Conservation (phyloP, 2,113 vertebrate genomes). For the Cinclus mexicanus region DNA sequence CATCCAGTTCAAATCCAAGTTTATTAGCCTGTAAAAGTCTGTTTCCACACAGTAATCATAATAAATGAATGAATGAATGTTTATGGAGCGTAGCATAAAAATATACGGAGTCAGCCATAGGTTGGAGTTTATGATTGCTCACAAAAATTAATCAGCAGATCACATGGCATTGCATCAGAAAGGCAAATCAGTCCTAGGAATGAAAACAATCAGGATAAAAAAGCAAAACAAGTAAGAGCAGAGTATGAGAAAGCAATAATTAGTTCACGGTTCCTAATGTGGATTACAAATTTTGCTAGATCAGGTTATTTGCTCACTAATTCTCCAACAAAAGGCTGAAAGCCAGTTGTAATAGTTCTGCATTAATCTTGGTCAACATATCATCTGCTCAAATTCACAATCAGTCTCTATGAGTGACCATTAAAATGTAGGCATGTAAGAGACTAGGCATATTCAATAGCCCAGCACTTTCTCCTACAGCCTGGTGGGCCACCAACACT, state of each 20-base stretch:
- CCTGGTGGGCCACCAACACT: background rate
- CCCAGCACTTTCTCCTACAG: background rate
- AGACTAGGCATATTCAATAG: background rate
- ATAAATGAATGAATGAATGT: slow-evolving; percentile 56
- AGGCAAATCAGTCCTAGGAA: slow-evolving; percentile 64
- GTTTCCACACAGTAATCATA: slow-evolving; percentile 60
- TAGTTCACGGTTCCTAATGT: slow-evolving; percentile 39
- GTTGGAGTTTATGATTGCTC: slow-evolving; percentile 37
- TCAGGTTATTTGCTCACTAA: slow-evolving; percentile 14
- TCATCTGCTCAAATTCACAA: background rate
- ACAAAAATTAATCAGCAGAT: slow-evolving; percentile 71
- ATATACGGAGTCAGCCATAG: slow-evolving; percentile 33
- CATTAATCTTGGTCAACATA: background rate
- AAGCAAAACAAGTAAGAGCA: slow-evolving; percentile 63
- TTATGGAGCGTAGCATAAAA: slow-evolving; percentile 40
- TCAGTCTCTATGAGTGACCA: background rate
- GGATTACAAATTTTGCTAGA: slow-evolving; percentile 40
- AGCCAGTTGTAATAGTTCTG: background rate
- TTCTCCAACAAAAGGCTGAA: background rate
- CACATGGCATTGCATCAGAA: slow-evolving; percentile 61
- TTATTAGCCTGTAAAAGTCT: slow-evolving; percentile 65
- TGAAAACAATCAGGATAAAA: slow-evolving; percentile 52
- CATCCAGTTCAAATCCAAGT: slow-evolving; percentile 57
- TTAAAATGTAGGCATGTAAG: background rate
- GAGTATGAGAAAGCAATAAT: slow-evolving; percentile 45